Percentiles rank a stretch among this genome's conserved stretches.
These are phyloP conservation scores for Ptychadena robeensis DNA, from an alignment of 2,797 vertebrate genomes.

Conservation along the genomic window DNA sequence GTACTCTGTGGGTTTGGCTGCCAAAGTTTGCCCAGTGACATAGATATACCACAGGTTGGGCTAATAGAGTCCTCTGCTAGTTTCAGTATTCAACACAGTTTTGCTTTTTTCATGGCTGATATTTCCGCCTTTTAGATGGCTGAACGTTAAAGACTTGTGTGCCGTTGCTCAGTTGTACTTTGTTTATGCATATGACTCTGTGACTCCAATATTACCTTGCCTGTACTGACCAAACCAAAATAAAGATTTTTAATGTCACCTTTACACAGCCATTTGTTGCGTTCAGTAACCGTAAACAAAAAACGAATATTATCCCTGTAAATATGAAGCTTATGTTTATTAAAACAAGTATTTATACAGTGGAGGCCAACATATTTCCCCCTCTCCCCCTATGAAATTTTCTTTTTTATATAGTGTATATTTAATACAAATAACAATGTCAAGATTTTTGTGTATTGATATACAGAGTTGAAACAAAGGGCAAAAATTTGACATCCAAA, in stretches of 20 bases:
- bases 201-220: slow-evolving; percentile 95
- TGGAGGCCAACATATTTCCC: too few species aligned
- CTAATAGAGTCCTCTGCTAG: slow-evolving; percentile 86
- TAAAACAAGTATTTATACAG: too few species aligned
- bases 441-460: too few species aligned
- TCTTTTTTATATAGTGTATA: too few species aligned
- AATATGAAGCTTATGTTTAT: too few species aligned
- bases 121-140: slow-evolving; percentile 83
- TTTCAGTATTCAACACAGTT: slow-evolving; percentile 85
- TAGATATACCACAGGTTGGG: slow-evolving; percentile 81
- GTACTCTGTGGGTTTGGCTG: slow-evolving; percentile 77
- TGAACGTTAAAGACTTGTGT: slow-evolving; percentile 90
- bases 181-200: slow-evolving; percentile 95
- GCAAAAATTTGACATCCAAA: too few species aligned
- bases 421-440: too few species aligned
- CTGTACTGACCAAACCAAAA: slow-evolving; percentile 99
- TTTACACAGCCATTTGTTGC: not conserved
- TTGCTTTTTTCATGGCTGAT: slow-evolving; percentile 66
- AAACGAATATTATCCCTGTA: too few species aligned
- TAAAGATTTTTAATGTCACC: slow-evolving; percentile 93
- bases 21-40: slow-evolving; percentile 85
- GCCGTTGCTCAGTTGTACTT: slow-evolving; percentile 87
- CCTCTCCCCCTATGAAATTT: too few species aligned
- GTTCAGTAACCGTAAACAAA: not conserved
- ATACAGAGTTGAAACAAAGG: too few species aligned